phyloP scores from a whole-genome alignment of 2,888 invertebrate genomes.

The Torymus tubicola region DNA sequence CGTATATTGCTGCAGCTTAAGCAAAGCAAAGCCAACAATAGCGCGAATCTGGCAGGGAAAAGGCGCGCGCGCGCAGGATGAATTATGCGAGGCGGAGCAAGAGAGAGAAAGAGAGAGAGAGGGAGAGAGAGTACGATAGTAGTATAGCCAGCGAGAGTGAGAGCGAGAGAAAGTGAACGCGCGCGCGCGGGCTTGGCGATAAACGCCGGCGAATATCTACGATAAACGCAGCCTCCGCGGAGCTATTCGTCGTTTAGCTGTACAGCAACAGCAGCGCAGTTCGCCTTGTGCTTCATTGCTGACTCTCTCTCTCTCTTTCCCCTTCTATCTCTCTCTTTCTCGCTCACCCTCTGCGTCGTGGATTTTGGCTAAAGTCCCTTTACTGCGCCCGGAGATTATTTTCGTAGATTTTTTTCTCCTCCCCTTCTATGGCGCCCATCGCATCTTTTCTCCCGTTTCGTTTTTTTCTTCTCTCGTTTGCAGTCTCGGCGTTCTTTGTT shows the following conservation, averaged over 20 bases:
- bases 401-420: neutral
- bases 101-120: constrained; percentile 25
- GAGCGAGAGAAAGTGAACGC: constrained; percentile 30
- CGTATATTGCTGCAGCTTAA: neutral
- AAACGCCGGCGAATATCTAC: constrained; percentile 21
- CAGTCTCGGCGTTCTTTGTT: constrained; percentile 3
- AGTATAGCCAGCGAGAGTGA: neutral
- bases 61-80: constrained; percentile 42
- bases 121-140: neutral
- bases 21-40: constrained; percentile 39
- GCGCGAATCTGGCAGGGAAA: constrained; percentile 55
- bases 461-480: neutral
- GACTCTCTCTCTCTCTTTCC: neutral
- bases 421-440: too few relatives aligned
- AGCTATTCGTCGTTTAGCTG: constrained; percentile 30
- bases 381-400: constrained; percentile 43
- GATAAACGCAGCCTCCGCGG: constrained; percentile 38
- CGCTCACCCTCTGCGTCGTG: constrained; percentile 2
- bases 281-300: neutral
- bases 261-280: neutral
- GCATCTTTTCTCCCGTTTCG: neutral
- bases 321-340: neutral
- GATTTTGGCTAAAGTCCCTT: constrained; percentile 42
- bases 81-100: constrained; percentile 50
- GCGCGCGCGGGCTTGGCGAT: constrained; percentile 1